These are phyloP conservation scores for Cydia amplana DNA, from an alignment of 1,140 invertebrate genomes.

Conservation along the genomic window DNA sequence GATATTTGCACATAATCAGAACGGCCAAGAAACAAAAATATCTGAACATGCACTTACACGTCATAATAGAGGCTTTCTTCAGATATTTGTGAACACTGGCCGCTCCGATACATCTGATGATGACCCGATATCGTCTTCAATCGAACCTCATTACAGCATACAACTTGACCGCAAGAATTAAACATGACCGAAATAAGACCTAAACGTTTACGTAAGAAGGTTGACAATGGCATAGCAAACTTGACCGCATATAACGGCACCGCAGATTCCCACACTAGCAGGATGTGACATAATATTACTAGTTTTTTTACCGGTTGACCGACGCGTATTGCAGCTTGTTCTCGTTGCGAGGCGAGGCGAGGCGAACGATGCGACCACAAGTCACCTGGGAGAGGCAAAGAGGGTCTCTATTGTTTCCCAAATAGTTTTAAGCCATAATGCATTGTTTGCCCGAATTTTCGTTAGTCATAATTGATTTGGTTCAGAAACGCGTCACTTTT, in stretches of 20 bases:
- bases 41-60: too few relatives aligned
- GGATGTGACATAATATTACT: conserved; percentile 21
- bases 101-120: too few relatives aligned
- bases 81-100: too few relatives aligned
- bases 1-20: too few relatives aligned
- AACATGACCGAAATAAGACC: background rate
- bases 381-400: too few relatives aligned
- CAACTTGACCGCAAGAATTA: background rate
- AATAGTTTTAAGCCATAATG: too few relatives aligned
- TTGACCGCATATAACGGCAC: conserved; percentile 3
- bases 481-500: too few relatives aligned
- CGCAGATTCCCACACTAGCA: conserved; percentile 2
- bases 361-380: background rate
- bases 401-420: too few relatives aligned
- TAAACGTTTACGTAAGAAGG: background rate
- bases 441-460: too few relatives aligned
- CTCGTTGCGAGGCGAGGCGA: background rate
- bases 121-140: background rate
- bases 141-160: background rate
- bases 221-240: background rate
- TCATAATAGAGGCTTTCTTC: too few relatives aligned
- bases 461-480: too few relatives aligned
- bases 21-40: too few relatives aligned
- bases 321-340: background rate
- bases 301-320: conserved; percentile 14